Evolutionary conservation across 2,113 vertebrate species (phyloP).

Genomic region (Brachyistius frenatus): DNA sequence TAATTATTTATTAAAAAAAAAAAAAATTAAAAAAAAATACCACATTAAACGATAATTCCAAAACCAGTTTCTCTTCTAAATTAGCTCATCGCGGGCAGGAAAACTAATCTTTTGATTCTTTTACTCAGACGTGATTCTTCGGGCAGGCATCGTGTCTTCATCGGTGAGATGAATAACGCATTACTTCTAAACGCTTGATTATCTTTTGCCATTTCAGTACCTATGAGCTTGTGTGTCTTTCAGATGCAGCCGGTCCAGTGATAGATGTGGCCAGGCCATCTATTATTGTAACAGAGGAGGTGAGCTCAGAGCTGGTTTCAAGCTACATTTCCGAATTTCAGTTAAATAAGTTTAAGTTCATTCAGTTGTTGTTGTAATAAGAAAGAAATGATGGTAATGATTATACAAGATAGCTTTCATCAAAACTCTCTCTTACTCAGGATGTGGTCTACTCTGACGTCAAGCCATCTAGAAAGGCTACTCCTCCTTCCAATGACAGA

Average conservation of each 20-base stretch:
- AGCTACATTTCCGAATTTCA: neutral
- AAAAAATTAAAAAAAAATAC: too few species aligned
- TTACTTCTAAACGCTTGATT: fast-evolving
- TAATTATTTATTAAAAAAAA: too few species aligned
- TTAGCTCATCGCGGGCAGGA: too few species aligned
- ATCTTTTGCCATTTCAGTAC: neutral
- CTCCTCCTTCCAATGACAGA: neutral
- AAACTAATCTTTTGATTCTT: slow-evolving; percentile 11
- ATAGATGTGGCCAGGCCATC: slow-evolving; percentile 13
- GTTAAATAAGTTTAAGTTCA: neutral
- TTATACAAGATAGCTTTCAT: neutral
- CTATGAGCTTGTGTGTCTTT: slow-evolving; percentile 8
- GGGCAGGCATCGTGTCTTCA: neutral
- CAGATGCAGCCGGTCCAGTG: slow-evolving; percentile 28
- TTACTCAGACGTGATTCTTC: slow-evolving; percentile 13
- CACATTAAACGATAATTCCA: neutral
- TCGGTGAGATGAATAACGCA: slow-evolving; percentile 49
- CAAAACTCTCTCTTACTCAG: slow-evolving; percentile 24
- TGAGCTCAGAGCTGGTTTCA: slow-evolving; percentile 21
- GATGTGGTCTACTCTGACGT: slow-evolving; percentile 64
- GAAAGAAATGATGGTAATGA: neutral
- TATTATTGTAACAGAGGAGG: slow-evolving; percentile 30
- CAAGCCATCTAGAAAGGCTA: neutral
- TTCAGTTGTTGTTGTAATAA: neutral
- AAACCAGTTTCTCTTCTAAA: neutral